These are phyloP conservation scores for Myrmecobius fasciatus DNA, from an alignment of 2,113 vertebrate species.

Conservation along the genomic window DNA sequence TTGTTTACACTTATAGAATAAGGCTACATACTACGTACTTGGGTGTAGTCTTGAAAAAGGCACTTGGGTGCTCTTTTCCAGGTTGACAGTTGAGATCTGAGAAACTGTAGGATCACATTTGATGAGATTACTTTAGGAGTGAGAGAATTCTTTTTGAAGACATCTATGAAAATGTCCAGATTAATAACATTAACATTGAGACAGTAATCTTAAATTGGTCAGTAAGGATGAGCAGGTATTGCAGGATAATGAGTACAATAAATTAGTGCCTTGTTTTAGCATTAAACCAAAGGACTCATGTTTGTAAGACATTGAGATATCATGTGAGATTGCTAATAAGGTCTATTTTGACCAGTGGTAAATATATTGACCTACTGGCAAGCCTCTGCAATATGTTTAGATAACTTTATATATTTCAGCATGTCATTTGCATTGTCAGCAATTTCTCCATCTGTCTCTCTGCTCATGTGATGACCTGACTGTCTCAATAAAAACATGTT, in stretches of 20 bases:
- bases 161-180: background rate
- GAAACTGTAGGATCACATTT: background rate
- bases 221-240: background rate
- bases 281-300: constrained; percentile 12
- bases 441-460: background rate
- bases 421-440: background rate
- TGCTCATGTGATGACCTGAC: background rate
- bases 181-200: background rate
- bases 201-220: background rate
- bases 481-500: background rate
- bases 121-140: background rate
- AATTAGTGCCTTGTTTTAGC: background rate
- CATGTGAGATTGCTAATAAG: constrained; percentile 14
- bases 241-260: background rate
- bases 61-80: background rate
- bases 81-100: background rate
- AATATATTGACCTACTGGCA: background rate
- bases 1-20: background rate
- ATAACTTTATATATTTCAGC: background rate
- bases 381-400: constrained; percentile 12
- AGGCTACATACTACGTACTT: background rate
- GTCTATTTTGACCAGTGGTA: constrained; percentile 2
- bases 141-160: background rate
- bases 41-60: background rate
- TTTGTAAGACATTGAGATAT: constrained; percentile 13